These are phyloP conservation scores for Pangasius sanitwongsei DNA, from an alignment of 2,797 vertebrate genomes.

Conservation along the genomic window DNA sequence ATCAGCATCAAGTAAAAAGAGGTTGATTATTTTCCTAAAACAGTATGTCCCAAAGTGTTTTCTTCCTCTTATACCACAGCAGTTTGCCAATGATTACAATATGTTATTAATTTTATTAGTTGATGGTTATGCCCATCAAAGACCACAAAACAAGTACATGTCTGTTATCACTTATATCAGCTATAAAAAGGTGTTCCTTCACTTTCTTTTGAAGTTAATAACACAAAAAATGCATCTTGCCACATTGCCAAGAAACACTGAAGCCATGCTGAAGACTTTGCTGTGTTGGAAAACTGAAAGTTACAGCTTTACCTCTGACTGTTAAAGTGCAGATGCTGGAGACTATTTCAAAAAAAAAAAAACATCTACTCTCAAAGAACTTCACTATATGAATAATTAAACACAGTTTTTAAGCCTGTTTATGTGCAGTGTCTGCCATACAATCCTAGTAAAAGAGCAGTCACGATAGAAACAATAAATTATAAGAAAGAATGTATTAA, in stretches of 20 bases:
- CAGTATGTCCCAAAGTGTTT: not conserved
- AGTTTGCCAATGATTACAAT: not conserved
- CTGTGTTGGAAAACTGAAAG: not conserved
- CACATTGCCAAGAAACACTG: not conserved
- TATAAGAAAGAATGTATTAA: not conserved
- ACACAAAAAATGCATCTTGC: not conserved
- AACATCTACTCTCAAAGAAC: not conserved
- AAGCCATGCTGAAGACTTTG: not conserved
- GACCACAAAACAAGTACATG: not conserved
- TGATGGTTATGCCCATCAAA: not conserved
- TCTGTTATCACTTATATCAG: not conserved
- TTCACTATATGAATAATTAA: not conserved
- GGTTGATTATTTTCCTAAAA: not conserved
- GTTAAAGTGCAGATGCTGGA: not conserved
- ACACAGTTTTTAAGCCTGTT: not conserved
- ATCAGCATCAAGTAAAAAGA: not conserved
- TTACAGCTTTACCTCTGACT: not conserved
- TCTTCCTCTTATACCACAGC: not conserved
- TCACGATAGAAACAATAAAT: not conserved
- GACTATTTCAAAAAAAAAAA: constrained; percentile 4
- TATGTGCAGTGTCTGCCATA: not conserved
- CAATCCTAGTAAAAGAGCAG: not conserved
- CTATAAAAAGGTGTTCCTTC: not conserved
- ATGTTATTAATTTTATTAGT: not conserved
- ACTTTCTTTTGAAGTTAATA: not conserved